Percentiles rank a stretch among this genome's conserved stretches.
Evolutionary conservation across 2,888 invertebrate species (phyloP).

Genomic region (Pyrrhopygopsis socrates): DNA sequence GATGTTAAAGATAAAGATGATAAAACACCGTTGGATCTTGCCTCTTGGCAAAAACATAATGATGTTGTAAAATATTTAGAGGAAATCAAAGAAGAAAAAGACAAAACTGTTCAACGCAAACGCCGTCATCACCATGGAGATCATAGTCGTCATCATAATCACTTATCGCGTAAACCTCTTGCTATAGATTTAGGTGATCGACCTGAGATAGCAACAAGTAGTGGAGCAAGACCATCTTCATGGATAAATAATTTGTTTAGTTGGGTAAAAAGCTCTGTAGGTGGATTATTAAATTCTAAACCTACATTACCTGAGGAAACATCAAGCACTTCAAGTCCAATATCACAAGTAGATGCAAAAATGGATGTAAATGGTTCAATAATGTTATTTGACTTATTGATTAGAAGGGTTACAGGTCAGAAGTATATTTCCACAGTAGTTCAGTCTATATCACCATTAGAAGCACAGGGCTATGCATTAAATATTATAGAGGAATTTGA

Average conservation of each 20-base stretch:
- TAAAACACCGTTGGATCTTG: neutral
- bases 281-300: neutral
- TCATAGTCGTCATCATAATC: too few species aligned
- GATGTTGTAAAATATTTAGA: neutral
- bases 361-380: neutral
- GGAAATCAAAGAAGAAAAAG: neutral
- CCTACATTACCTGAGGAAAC: too few species aligned
- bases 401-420: conserved; percentile 7
- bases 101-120: neutral
- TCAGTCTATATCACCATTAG: conserved; percentile 21
- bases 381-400: neutral
- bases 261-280: conserved; percentile 11
- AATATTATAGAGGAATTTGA: conserved; percentile 31
- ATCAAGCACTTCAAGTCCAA: neutral
- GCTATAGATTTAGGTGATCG: too few species aligned
- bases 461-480: conserved; percentile 22
- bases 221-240: neutral
- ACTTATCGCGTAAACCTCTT: too few species aligned
- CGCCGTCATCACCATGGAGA: too few species aligned
- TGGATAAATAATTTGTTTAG: conserved; percentile 20
- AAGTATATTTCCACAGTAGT: conserved; percentile 2
- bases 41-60: neutral
- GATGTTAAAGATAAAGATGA: neutral
- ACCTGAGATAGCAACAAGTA: neutral
- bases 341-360: neutral